Conservation (phyloP, 2,888 invertebrate species). For the Sisyra terminalis region DNA sequence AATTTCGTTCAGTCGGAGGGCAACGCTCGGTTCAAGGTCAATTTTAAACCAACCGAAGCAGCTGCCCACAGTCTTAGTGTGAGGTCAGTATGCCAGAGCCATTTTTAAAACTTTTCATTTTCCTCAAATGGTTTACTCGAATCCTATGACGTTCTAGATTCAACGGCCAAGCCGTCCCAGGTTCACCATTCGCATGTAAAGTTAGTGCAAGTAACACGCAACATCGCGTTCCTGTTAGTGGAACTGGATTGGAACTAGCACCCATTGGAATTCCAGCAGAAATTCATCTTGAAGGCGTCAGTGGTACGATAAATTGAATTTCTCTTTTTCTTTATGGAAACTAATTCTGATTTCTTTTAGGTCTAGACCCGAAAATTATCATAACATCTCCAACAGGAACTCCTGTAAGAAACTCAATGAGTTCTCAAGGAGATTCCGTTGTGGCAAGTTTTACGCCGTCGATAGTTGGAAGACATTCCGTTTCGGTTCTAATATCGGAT, state of each 20-base stretch:
- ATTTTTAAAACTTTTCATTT: neutral
- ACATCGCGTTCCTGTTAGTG: conserved; percentile 43
- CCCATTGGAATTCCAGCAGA: conserved; percentile 47
- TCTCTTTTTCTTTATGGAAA: neutral
- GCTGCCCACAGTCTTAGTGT: conserved; percentile 85
- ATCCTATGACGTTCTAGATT: conserved; percentile 29
- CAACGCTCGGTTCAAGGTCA: conserved; percentile 84
- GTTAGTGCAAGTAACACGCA: conserved; percentile 46
- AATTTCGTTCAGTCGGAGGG: conserved; percentile 97
- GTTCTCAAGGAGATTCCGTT: conserved; percentile 48
- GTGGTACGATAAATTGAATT: conserved; percentile 21
- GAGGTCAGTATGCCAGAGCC: conserved; percentile 26
- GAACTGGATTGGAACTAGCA: conserved; percentile 49
- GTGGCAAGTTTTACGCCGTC: conserved; percentile 67
- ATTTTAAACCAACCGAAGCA: conserved; percentile 92
- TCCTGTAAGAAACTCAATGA: conserved; percentile 55
- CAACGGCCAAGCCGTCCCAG: conserved; percentile 61
- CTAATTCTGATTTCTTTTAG: conserved; percentile 18
- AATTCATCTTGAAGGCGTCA: conserved; percentile 36
- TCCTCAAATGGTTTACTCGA: neutral
- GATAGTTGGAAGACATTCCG: conserved; percentile 74
- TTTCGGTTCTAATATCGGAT: conserved; percentile 67
- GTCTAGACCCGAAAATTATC: conserved; percentile 50
- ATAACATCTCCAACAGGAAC: conserved; percentile 75
- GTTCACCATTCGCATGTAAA: conserved; percentile 88